These are phyloP conservation scores for Seriola rivoliana DNA, from an alignment of 2,113 vertebrate species.

Conservation along the genomic window DNA sequence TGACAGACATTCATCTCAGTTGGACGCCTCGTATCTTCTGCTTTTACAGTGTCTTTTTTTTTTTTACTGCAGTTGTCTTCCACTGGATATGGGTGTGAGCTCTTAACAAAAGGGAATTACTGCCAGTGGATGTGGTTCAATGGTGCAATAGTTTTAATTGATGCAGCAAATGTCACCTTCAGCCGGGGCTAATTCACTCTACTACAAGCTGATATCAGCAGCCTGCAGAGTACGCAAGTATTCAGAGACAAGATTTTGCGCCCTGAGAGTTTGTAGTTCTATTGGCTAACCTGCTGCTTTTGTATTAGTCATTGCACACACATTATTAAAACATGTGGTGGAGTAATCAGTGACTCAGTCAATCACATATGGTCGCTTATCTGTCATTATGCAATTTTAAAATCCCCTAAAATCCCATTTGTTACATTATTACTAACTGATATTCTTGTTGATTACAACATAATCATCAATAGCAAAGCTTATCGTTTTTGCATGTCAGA, in stretches of 20 bases:
- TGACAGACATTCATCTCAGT: too few relatives aligned
- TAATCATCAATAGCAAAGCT: constrained; percentile 1
- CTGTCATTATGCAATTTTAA: neutral
- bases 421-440: neutral
- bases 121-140: neutral
- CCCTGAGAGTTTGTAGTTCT: neutral
- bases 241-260: neutral
- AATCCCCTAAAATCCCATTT: neutral
- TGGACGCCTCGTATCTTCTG: neutral
- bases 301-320: neutral
- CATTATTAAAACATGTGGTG: neutral
- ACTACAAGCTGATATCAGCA: neutral
- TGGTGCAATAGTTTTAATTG: neutral
- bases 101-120: neutral
- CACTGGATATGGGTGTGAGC: neutral
- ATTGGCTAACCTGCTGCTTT: neutral
- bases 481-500: neutral
- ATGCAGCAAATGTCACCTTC: neutral
- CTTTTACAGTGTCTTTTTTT: neutral
- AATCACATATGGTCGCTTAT: neutral
- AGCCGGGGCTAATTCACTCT: neutral
- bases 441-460: neutral
- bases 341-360: neutral
- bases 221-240: neutral
- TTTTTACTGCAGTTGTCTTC: neutral